These are phyloP conservation scores for Acanthosepion esculentum DNA, from an alignment of 2,888 invertebrate genomes.

Conservation along the genomic window DNA sequence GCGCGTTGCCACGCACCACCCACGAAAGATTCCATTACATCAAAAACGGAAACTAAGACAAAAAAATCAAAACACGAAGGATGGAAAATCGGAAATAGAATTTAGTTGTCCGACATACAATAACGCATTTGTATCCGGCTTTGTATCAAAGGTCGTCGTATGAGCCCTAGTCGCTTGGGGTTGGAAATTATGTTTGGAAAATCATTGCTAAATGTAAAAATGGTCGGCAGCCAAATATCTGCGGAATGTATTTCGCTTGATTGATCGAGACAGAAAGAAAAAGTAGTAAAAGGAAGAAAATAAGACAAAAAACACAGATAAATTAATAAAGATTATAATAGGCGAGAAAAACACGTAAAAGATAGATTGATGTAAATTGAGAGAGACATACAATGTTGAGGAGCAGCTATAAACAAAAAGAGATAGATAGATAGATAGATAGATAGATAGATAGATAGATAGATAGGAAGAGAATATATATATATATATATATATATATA, in stretches of 20 bases:
- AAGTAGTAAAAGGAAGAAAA: not conserved
- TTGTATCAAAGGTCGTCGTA: not conserved
- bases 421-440: no score
- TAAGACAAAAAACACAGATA: no score
- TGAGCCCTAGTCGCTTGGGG: not conserved
- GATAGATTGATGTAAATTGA: no score
- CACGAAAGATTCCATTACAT: constrained; percentile 33
- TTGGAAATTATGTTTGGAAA: not conserved
- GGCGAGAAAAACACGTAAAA: no score
- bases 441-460: no score
- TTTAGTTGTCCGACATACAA: not conserved
- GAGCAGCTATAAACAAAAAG: no score
- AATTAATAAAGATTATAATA: no score
- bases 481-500: no score
- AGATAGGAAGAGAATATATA: no score
- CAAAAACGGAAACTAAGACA: constrained; percentile 33
- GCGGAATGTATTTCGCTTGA: constrained; percentile 1
- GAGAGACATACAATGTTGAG: no score
- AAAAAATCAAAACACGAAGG: not conserved
- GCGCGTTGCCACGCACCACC: not conserved
- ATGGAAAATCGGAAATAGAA: not conserved
- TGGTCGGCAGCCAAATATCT: constrained; percentile 1
- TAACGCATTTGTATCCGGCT: not conserved
- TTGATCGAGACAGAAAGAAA: not conserved
- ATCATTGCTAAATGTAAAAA: constrained; percentile 21